Conservation (phyloP, 2,888 invertebrate genomes). For the Leptinotarsa tumamoca region DNA sequence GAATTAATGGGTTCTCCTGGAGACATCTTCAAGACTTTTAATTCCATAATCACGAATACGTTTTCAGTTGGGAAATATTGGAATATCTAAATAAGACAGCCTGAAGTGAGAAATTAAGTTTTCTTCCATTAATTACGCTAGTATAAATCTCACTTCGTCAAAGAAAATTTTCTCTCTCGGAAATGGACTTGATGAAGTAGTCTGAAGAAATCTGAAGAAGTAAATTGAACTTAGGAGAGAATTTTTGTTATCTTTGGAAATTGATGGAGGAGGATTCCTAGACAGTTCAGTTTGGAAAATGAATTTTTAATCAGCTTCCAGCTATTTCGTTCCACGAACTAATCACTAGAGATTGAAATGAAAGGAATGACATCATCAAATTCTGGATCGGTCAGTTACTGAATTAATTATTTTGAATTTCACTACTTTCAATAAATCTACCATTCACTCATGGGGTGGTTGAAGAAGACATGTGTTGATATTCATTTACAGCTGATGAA, state of each 20-base stretch:
- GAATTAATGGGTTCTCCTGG: background rate
- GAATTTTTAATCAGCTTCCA: no score
- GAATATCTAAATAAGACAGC: constrained; percentile 14
- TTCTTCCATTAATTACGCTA: background rate
- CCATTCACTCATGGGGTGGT: no score
- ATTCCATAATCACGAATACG: constrained; percentile 19
- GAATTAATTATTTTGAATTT: no score
- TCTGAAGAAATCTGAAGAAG: background rate
- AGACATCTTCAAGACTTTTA: background rate
- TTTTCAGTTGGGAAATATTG: constrained; percentile 26
- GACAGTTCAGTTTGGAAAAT: no score
- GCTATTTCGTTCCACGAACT: no score
- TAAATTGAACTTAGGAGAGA: background rate
- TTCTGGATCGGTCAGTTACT: no score
- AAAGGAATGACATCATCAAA: no score
- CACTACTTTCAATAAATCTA: no score
- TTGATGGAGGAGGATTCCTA: no score
- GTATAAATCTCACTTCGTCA: constrained; percentile 1
- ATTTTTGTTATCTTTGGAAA: background rate
- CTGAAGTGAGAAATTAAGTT: background rate
- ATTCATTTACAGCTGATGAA: no score
- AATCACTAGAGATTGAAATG: no score
- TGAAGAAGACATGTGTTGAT: no score
- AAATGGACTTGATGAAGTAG: background rate
- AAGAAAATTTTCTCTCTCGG: background rate